Conservation (phyloP, 1,140 invertebrate species). For the Luehdorfia chinensis region DNA sequence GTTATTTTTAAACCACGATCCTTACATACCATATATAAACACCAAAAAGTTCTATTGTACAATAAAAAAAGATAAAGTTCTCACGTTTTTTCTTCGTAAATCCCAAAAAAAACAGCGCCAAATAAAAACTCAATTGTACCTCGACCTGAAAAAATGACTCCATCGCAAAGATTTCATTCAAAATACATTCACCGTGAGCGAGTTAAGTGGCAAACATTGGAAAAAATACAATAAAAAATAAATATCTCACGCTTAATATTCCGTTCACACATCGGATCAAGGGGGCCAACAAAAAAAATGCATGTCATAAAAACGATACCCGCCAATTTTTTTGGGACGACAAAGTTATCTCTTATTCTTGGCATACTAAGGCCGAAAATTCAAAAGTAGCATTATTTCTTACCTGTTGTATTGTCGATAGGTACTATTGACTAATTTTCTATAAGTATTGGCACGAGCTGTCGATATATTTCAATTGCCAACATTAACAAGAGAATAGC, state of each 20-base stretch:
- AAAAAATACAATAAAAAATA: slow-evolving; percentile 40
- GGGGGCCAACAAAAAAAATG: slow-evolving; percentile 22
- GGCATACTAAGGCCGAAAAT: background rate
- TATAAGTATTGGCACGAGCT: slow-evolving; percentile 8
- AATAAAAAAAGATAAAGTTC: too few relatives aligned
- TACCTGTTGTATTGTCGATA: background rate
- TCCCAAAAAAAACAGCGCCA: slow-evolving; percentile 16
- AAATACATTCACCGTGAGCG: slow-evolving; percentile 52
- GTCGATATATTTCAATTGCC: slow-evolving; percentile 5
- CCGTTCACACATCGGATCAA: slow-evolving; percentile 47
- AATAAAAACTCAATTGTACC: slow-evolving; percentile 27
- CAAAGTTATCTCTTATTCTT: slow-evolving; percentile 6
- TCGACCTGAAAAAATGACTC: slow-evolving; percentile 41
- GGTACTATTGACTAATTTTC: background rate
- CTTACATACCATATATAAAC: too few relatives aligned
- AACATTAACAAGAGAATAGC: slow-evolving; percentile 1
- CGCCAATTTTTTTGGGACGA: slow-evolving; percentile 1
- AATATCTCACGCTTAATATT: slow-evolving; percentile 37
- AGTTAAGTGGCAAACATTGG: slow-evolving; percentile 57
- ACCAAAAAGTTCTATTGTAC: too few relatives aligned
- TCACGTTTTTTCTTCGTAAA: slow-evolving; percentile 36
- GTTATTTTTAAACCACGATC: too few relatives aligned
- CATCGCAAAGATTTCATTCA: slow-evolving; percentile 52
- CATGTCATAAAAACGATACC: background rate
- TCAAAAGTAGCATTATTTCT: too few relatives aligned